A percentile compares a stretch with the other conserved stretches of the same genome.
These are phyloP conservation scores for Chondrilla cf. caribensis DNA, from an alignment of 37 sponge, comb jelly and placozoan genomes.

Conservation along the genomic window DNA sequence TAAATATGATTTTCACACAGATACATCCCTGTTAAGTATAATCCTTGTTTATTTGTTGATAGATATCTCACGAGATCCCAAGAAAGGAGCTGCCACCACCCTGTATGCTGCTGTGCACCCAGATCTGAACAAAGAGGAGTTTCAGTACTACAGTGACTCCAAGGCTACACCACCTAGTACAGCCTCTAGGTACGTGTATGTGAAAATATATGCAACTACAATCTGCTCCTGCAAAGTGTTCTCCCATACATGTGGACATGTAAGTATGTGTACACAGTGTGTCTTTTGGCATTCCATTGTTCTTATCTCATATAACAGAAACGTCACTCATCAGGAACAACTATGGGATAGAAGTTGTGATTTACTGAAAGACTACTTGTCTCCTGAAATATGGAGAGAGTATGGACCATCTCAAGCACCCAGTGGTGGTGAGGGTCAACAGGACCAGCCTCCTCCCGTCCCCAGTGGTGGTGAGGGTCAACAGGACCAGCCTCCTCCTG, in stretches of 20 bases:
- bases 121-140: constrained; percentile 29
- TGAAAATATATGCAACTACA: not conserved
- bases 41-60: too few species aligned
- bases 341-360: constrained; percentile 50
- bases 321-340: constrained; percentile 46
- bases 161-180: not conserved
- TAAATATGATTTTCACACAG: too few species aligned
- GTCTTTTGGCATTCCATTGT: too few species aligned
- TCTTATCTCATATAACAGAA: constrained; percentile 16
- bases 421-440: not conserved
- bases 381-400: constrained; percentile 40
- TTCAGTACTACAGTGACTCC: constrained; percentile 1
- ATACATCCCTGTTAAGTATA: too few species aligned
- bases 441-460: not conserved
- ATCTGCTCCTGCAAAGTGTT: not conserved
- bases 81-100: constrained; percentile 20
- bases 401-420: constrained; percentile 31
- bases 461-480: too few species aligned
- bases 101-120: constrained; percentile 22
- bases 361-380: constrained; percentile 36
- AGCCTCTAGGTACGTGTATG: too few species aligned
- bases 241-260: too few species aligned
- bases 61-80: not conserved
- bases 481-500: too few species aligned
- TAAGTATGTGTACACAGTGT: too few species aligned